Conservation (phyloP, 2,113 vertebrate species). For the Monopterus albus region DNA sequence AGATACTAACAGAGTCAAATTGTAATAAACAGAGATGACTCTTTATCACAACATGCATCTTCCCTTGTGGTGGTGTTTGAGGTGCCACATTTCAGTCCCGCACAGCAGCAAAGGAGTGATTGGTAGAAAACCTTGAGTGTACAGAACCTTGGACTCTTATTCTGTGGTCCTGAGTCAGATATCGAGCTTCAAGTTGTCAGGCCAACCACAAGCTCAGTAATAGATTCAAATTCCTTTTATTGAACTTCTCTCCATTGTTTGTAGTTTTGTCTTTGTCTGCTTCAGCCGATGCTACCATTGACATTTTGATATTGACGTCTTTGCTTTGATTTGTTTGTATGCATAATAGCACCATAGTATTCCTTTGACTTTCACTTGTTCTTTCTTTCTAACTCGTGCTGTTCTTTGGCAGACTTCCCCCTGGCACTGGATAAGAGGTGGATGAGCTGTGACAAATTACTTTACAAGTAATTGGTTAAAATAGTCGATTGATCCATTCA, state of each 20-base stretch:
- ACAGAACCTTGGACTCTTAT: background rate
- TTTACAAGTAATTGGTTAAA: conserved; percentile 56
- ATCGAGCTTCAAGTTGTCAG: conserved; percentile 8
- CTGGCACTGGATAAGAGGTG: conserved; percentile 2
- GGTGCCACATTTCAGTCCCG: background rate
- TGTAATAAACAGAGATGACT: background rate
- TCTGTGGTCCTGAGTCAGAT: background rate
- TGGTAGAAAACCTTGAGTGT: conserved; percentile 11
- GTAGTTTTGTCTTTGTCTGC: conserved; percentile 13
- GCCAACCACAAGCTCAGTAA: conserved; percentile 16
- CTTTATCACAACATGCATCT: background rate
- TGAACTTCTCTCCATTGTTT: conserved; percentile 15
- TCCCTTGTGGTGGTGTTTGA: background rate
- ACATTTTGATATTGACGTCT: conserved; percentile 23
- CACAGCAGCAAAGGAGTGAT: background rate
- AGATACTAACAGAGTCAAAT: background rate
- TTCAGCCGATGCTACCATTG: conserved; percentile 4
- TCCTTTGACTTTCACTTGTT: conserved; percentile 25
- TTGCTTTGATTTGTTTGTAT: conserved; percentile 34
- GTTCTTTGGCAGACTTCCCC: background rate
- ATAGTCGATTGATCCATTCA: conserved; percentile 51
- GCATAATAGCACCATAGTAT: background rate
- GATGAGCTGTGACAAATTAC: conserved; percentile 49
- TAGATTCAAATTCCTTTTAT: conserved; percentile 20
- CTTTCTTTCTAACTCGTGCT: background rate